Base-by-base conservation (phyloP, 1,140 invertebrate genomes). In the Bombus ignitus region DNA sequence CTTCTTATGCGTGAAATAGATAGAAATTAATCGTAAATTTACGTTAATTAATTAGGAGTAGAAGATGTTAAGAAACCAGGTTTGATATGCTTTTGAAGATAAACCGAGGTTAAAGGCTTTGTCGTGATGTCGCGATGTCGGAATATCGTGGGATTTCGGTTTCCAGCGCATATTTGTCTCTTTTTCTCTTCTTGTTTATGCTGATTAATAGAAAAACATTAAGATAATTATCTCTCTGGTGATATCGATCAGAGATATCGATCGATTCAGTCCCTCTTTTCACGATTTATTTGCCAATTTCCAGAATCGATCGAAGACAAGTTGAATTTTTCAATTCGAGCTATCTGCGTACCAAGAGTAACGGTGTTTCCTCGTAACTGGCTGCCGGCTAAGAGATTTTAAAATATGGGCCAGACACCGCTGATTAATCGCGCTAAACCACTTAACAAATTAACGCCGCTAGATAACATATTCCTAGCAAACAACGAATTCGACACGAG, bases 341-440 rank as follows among this genome's bases (percentile, higher is more conserved):
- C n/a, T 47, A 47, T 18, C 47, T 18, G 5, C 47, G 15, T 44
- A n/a, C n/a, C 35, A 13, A 42, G 28, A 44, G 15, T 73, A 73
- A 73, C 71, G 71, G 71, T 32, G n/a, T n/a, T 73, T 73, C 71
- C 42, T 32, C 71, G 42, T 73, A 73, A 73, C 71, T 73, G n/a
- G 71, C 71, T 47, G n/a, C 28, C 28, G 42, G n/a, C 42, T 28
- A 18, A 32, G 42, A 18, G 71, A 73, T 73, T 47, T 73, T 73
- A 73, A 73, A 73, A 73, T 73, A 73, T 73, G 12, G 71, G n/a
- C 42, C 71, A 73, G 71, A 73, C 44, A 47, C 71, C 71, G 42
- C n/a, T 73, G 71, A 73, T 47, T 47, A 73, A 73, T 42, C 39
- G 39, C 42, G 71, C 71, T 73, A 47, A 73, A 73, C 15, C 71